These are phyloP conservation scores for Haliclystus octoradiatus DNA, from an alignment of 30 jellyfish, hydroid and myxozoan species.

Conservation along the genomic window DNA sequence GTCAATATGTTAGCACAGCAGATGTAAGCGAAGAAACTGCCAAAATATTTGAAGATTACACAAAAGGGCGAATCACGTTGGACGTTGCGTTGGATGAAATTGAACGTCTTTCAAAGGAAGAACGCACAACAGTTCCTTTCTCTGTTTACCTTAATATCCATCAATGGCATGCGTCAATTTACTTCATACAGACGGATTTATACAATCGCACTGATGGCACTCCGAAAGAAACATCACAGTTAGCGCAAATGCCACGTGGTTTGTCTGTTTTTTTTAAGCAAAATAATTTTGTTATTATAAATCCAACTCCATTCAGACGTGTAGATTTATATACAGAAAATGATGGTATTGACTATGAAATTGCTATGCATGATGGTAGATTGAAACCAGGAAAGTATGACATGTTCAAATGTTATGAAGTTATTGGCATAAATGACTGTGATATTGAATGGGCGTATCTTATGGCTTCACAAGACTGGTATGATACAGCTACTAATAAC, in stretches of 20 bases:
- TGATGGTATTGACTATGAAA: slow-evolving; percentile 1
- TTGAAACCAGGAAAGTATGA: not conserved
- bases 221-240: not conserved
- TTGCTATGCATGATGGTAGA: not conserved
- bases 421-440: not conserved
- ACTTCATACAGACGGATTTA: not conserved
- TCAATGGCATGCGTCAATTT: not conserved
- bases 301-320: not conserved
- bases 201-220: not conserved
- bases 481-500: slow-evolving; percentile 4
- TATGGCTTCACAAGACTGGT: slow-evolving; percentile 9
- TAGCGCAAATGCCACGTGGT: not conserved
- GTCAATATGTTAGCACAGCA: slow-evolving; percentile 5
- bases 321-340: not conserved
- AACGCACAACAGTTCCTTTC: slow-evolving; percentile 1
- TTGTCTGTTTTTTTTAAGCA: not conserved
- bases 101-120: not conserved
- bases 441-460: slow-evolving; percentile 9
- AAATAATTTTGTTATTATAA: not conserved
- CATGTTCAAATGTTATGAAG: slow-evolving; percentile 5
- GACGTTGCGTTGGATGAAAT: not conserved
- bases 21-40: not conserved
- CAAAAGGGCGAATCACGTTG: too few relatives aligned
- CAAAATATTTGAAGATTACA: too few relatives aligned
- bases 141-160: slow-evolving; percentile 1